phyloP scores from a whole-genome alignment of 1,140 invertebrate genomes.

The Papilio polyxenes region DNA sequence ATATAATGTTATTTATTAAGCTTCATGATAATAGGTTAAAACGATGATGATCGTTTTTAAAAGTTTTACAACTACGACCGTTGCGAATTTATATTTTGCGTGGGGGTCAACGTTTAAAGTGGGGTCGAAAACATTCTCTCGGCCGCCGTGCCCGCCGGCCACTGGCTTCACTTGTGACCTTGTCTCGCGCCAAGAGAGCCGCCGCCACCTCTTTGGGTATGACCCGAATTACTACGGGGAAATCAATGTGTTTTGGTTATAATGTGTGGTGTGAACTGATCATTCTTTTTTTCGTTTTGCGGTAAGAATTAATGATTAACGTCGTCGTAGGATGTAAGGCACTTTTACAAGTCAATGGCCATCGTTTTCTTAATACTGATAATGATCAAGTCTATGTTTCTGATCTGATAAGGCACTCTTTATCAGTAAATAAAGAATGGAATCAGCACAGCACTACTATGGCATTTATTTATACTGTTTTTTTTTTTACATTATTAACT shows the following conservation, averaged over 20 bases:
- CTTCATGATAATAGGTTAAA: too few species aligned
- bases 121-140: conserved; percentile 65
- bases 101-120: conserved; percentile 67
- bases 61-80: conserved; percentile 42
- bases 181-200: conserved; percentile 39
- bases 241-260: too few species aligned
- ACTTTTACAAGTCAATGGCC: too few species aligned
- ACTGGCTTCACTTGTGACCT: conserved; percentile 54
- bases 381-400: not conserved
- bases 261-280: too few species aligned
- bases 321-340: too few species aligned
- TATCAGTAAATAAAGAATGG: conserved; percentile 15
- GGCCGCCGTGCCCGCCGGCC: conserved; percentile 49
- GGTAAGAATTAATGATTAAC: too few species aligned
- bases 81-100: conserved; percentile 28
- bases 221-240: too few species aligned
- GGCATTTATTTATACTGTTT: too few species aligned
- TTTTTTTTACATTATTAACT: too few species aligned
- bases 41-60: too few species aligned
- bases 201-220: not conserved
- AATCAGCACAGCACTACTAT: not conserved
- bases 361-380: not conserved
- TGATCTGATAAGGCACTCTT: not conserved
- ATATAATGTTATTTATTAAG: too few species aligned
- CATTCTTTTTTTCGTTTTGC: too few species aligned